Base-by-base conservation (phyloP, 2,113 vertebrate genomes). In the Psittacula cyanocephala region DNA sequence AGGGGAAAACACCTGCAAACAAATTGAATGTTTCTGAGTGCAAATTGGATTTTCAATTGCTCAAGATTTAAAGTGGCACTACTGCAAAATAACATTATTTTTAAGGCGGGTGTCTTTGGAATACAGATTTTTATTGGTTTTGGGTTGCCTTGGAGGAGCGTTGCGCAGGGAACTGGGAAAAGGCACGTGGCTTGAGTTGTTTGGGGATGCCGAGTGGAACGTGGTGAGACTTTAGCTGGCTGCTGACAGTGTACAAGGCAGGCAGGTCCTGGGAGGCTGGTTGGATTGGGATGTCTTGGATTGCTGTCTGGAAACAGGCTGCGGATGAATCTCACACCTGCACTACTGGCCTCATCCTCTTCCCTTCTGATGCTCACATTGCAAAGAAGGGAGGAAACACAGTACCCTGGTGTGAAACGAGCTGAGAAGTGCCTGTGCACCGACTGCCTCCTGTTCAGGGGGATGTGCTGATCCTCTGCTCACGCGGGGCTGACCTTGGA, bases 11-110 rank as follows among this genome's bases (percentile, higher is more conserved):
- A 92, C 86, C 96, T 95, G 93, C 87, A 92, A 97, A 96, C 96
- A 95, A 94, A 96, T 95, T 74, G 94, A 83, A 96, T 88, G 89
- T 35, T 96, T 94, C 89, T n/a, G 81, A 96, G 96, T 91, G 93
- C 95, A 97, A 97, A 97, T 96, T 97, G 92, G 77, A 92, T 97
- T 97, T 95, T 92, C 93, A 89, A 33, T 95, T 64, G 94, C 91
- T 96, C 1, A 19, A 94, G 95, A 93, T 96, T 96, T 97, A 92
- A 97, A 97, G 94, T 96, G 94, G 89, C 92, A 83, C 72, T 91
- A 70, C 78, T 43, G 88, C 83, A 92, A 84, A 94, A 93, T 47
- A 93, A 91, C 68, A 6, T 94, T 96, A 57, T 88, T 96, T 79
- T 94, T 92, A 77, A 70, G 78, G 67, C 70, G 5, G 3, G 13